A percentile compares a stretch with the other conserved stretches of the same genome.
phyloP scores from a whole-genome alignment of 1,140 invertebrate species.

The Hestina assimilis region DNA sequence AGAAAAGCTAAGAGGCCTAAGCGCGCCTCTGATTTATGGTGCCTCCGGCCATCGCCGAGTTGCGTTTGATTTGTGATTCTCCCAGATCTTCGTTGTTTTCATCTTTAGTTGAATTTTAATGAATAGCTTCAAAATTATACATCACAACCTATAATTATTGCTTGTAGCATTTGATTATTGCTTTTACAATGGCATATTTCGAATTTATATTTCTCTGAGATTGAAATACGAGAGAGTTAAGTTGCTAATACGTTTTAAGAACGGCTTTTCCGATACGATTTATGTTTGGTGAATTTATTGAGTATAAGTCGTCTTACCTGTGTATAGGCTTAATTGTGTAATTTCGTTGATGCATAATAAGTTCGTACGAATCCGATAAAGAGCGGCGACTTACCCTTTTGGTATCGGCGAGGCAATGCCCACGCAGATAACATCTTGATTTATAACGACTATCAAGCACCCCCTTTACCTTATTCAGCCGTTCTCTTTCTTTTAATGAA shows the following conservation, averaged over 20 bases:
- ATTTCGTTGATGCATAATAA: conserved; percentile 8
- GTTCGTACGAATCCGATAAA: conserved; percentile 20
- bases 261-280: neutral
- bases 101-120: conserved; percentile 76
- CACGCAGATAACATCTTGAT: conserved; percentile 68
- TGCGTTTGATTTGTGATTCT: conserved; percentile 71
- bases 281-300: neutral
- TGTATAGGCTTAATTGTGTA: conserved; percentile 6
- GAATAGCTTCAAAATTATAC: conserved; percentile 70
- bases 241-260: conserved; percentile 13
- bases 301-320: conserved; percentile 2
- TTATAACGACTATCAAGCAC: conserved; percentile 63
- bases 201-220: conserved; percentile 32
- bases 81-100: conserved; percentile 60
- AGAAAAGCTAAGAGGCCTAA: conserved; percentile 77
- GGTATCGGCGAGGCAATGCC: conserved; percentile 52
- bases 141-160: conserved; percentile 60
- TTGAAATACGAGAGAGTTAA: conserved; percentile 16
- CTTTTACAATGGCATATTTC: conserved; percentile 54
- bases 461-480: conserved; percentile 17
- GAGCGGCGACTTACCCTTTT: conserved; percentile 50
- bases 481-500: conserved; percentile 19
- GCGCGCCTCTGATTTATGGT: conserved; percentile 68
- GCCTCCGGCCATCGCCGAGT: conserved; percentile 58
- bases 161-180: conserved; percentile 61